A percentile compares a stretch with the other conserved stretches of the same genome.
Evolutionary conservation across 2,888 invertebrate genomes (phyloP).

Genomic region (Phyllotreta striolata): DNA sequence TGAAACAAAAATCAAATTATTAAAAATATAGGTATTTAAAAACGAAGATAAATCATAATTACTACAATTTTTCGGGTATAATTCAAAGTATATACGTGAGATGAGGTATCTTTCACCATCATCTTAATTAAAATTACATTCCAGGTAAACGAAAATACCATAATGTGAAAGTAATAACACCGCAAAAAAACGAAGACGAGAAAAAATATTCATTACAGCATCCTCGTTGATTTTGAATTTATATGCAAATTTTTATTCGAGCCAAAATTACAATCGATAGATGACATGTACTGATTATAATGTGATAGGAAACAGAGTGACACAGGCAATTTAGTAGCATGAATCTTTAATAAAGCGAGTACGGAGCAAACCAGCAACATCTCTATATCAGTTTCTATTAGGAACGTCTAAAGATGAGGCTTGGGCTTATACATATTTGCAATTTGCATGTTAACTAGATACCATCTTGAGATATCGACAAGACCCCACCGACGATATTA

Average conservation of each 20-base stretch:
- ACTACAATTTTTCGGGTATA: neutral
- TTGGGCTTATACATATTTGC: slow-evolving; percentile 55
- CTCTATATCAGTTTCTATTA: slow-evolving; percentile 51
- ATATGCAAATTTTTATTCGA: slow-evolving; percentile 41
- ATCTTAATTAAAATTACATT: slow-evolving; percentile 28
- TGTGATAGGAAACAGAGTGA: slow-evolving; percentile 44
- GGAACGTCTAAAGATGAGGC: slow-evolving; percentile 51
- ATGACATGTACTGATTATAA: slow-evolving; percentile 40
- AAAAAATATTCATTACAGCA: slow-evolving; percentile 37
- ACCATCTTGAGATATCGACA: slow-evolving; percentile 61
- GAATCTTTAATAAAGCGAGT: slow-evolving; percentile 46
- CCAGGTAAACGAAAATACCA: slow-evolving; percentile 30
- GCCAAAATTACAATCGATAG: slow-evolving; percentile 43
- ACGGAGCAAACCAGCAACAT: slow-evolving; percentile 38
- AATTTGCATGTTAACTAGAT: slow-evolving; percentile 62
- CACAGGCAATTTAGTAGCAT: slow-evolving; percentile 44
- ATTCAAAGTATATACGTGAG: slow-evolving; percentile 6
- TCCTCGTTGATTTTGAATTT: slow-evolving; percentile 38
- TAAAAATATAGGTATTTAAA: neutral
- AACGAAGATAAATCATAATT: neutral
- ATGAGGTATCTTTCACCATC: slow-evolving; percentile 13
- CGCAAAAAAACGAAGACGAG: slow-evolving; percentile 20
- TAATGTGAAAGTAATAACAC: slow-evolving; percentile 37
- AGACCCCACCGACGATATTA: slow-evolving; percentile 33
- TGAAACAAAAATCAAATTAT: slow-evolving; percentile 11